Percentiles rank a stretch among this genome's conserved stretches.
Conservation (phyloP, 2,797 vertebrate species). For the Antennarius maculatus region DNA sequence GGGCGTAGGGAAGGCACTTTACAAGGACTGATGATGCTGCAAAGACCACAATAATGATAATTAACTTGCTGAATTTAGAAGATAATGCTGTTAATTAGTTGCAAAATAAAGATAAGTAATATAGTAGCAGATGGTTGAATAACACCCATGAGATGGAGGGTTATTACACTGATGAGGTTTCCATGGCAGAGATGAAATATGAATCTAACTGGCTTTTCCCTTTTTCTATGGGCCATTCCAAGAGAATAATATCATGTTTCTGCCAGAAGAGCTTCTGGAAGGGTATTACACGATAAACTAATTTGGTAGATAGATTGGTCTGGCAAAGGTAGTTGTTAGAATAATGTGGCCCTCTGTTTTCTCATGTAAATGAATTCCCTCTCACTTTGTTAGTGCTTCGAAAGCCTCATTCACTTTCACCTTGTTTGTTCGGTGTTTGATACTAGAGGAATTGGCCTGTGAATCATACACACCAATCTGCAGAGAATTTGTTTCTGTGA, state of each 20-base stretch:
- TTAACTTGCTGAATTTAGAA: constrained; percentile 99
- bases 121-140: constrained; percentile 99
- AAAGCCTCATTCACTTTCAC: constrained; percentile 79
- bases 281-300: constrained; percentile 87
- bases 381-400: constrained; percentile 77
- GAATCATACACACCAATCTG: constrained; percentile 53
- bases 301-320: constrained; percentile 94
- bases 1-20: constrained; percentile 93
- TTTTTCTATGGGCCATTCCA: constrained; percentile 90
- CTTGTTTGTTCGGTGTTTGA: constrained; percentile 74
- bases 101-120: constrained; percentile 99
- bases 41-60: constrained; percentile 99
- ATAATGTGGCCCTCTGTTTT: constrained; percentile 81
- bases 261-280: constrained; percentile 86
- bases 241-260: constrained; percentile 92
- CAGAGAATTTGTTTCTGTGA: constrained; percentile 30
- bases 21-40: constrained; percentile 99
- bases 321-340: constrained; percentile 85
- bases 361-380: constrained; percentile 83
- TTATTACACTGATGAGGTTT: constrained; percentile 99
- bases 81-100: constrained; percentile 99
- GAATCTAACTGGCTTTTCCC: constrained; percentile 91
- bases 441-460: constrained; percentile 64
- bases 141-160: constrained; percentile 99
- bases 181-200: constrained; percentile 99